Percentiles rank a stretch among this genome's conserved stretches.
phyloP scores from a whole-genome alignment of 2,113 vertebrate species.

The Archocentrus centrarchus region DNA sequence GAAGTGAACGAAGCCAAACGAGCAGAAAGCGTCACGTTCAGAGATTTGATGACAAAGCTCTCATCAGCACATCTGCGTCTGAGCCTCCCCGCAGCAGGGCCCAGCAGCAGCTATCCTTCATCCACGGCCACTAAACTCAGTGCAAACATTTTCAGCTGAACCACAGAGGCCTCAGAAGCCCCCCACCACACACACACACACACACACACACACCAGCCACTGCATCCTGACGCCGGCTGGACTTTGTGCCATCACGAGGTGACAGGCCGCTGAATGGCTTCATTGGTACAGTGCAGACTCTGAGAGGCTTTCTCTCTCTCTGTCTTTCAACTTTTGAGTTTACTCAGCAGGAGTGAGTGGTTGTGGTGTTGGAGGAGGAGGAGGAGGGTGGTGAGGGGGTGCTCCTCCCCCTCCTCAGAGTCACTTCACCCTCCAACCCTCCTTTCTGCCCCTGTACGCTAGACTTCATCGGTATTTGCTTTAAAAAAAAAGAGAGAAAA shows the following conservation, averaged over 20 bases:
- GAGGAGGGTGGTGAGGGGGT: constrained; percentile 11
- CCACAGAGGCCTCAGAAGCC: constrained; percentile 30
- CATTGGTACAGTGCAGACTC: constrained; percentile 42
- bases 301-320: constrained; percentile 22
- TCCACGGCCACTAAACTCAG: constrained; percentile 41
- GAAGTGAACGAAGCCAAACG: background rate
- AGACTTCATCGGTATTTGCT: constrained; percentile 81
- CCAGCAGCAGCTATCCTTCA: constrained; percentile 20
- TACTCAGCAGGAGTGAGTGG: constrained; percentile 72
- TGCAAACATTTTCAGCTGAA: constrained; percentile 34
- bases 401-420: constrained; percentile 55
- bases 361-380: constrained; percentile 30
- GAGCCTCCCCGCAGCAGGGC: background rate
- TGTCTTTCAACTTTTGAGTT: constrained; percentile 61
- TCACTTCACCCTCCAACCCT: constrained; percentile 67
- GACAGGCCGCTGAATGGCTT: constrained; percentile 57
- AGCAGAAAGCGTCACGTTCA: background rate
- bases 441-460: constrained; percentile 72
- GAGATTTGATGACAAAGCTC: background rate
- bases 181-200: background rate
- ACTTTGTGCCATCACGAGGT: constrained; percentile 26
- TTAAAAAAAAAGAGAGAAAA: constrained; percentile 64
- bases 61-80: background rate
- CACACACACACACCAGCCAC: background rate
- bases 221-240: constrained; percentile 5